phyloP scores from a whole-genome alignment of 2,797 vertebrate species.

The Manis crassicaudata region DNA sequence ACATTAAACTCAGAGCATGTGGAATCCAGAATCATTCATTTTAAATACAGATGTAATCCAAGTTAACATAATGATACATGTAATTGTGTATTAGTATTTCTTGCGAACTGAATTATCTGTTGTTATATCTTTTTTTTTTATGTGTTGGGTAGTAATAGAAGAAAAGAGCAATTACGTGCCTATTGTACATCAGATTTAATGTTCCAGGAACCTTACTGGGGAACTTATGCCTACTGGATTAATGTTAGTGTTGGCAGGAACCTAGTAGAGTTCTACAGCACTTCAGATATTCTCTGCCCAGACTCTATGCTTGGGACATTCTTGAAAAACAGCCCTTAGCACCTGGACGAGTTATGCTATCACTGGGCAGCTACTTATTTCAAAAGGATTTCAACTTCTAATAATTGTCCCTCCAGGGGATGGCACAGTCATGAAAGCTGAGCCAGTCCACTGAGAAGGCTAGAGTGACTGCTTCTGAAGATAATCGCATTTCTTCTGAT shows the following conservation, averaged over 20 bases:
- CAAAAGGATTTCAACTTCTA: conserved; percentile 27
- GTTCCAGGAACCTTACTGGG: not conserved
- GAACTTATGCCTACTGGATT: not conserved
- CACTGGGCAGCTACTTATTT: not conserved
- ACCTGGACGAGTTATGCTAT: conserved; percentile 36
- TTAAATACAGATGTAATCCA: not conserved
- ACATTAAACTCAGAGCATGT: not conserved
- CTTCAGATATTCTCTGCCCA: not conserved
- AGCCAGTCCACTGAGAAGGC: not conserved
- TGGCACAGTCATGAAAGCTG: conserved; percentile 19
- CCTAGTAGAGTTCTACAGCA: not conserved
- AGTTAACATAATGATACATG: not conserved
- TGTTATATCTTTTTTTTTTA: not conserved
- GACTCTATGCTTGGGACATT: not conserved
- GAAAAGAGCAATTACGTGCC: not conserved
- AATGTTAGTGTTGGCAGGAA: not conserved
- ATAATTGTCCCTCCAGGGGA: not conserved
- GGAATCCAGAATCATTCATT: not conserved
- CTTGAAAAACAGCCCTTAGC: conserved; percentile 28
- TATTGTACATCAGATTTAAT: not conserved
- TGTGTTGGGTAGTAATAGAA: not conserved
- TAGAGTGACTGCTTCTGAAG: not conserved
- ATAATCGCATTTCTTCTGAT: not conserved
- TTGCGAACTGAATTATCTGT: not conserved
- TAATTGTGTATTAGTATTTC: not conserved